Conservation (phyloP, 2,797 vertebrate genomes). For the Poeciliopsis infans region DNA sequence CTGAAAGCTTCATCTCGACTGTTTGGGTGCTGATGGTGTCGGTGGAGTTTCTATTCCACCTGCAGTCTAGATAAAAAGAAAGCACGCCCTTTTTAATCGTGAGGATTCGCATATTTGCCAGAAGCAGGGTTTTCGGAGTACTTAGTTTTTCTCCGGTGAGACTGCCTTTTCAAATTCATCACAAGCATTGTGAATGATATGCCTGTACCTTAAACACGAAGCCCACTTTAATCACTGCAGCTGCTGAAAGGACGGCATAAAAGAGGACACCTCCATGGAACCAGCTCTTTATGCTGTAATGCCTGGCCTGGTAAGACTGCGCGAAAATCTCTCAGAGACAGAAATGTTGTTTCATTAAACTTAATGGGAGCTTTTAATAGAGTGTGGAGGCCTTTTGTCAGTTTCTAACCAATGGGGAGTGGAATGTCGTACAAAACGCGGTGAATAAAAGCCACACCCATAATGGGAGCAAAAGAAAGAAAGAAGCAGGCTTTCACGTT, state of each 20-base stretch:
- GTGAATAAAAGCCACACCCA: constrained; percentile 58
- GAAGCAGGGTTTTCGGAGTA: background rate
- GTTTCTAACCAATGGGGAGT: constrained; percentile 52
- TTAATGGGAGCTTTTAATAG: constrained; percentile 68
- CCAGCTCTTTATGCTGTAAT: constrained; percentile 47
- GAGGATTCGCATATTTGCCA: background rate
- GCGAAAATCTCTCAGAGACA: constrained; percentile 49
- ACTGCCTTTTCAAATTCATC: background rate
- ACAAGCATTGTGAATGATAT: background rate
- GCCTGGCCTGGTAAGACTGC: constrained; percentile 67
- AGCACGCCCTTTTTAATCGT: background rate
- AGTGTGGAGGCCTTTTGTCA: constrained; percentile 60
- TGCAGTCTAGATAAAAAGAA: background rate
- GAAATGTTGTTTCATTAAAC: constrained; percentile 65
- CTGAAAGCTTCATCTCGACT: background rate
- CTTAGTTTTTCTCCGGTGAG: background rate
- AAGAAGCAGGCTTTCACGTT: constrained; percentile 44
- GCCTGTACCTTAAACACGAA: background rate
- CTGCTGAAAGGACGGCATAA: constrained; percentile 26
- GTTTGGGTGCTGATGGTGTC: background rate
- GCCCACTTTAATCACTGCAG: constrained; percentile 11
- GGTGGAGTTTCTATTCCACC: background rate
- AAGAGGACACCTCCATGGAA: constrained; percentile 27
- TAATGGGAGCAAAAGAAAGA: constrained; percentile 37
- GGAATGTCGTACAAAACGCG: constrained; percentile 56